Percentiles rank a stretch among this genome's conserved stretches.
Conservation (phyloP, 2,797 vertebrate genomes). For the Sebastes oblongus region DNA sequence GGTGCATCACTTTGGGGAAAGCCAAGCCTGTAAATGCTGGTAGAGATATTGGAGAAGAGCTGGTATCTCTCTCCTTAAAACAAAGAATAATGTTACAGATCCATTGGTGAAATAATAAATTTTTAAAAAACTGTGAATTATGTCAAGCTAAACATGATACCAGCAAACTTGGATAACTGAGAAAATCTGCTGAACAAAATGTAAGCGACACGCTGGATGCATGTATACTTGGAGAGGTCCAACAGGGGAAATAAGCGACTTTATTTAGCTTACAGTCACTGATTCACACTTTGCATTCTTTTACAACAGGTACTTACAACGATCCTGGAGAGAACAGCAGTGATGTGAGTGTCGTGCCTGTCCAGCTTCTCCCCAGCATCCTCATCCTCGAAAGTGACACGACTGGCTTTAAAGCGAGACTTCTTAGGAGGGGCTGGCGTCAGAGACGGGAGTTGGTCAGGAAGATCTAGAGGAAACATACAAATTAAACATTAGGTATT, state of each 20-base stretch:
- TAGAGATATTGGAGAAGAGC: slow-evolving; percentile 81
- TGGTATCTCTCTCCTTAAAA: slow-evolving; percentile 91
- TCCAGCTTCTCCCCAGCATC: slow-evolving; percentile 87
- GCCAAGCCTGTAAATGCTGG: slow-evolving; percentile 86
- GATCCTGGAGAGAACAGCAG: slow-evolving; percentile 92
- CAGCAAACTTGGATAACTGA: background rate
- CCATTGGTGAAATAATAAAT: background rate
- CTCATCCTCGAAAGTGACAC: slow-evolving; percentile 84
- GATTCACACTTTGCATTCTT: background rate
- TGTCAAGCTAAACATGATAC: background rate
- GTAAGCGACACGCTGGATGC: background rate
- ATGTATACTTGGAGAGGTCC: background rate
- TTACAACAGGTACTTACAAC: slow-evolving; percentile 83
- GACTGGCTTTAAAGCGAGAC: slow-evolving; percentile 84
- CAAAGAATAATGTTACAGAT: slow-evolving; percentile 19
- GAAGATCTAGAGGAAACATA: slow-evolving; percentile 80
- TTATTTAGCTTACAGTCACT: background rate
- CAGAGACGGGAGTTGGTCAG: slow-evolving; percentile 88
- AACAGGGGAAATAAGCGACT: background rate
- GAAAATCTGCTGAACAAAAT: background rate
- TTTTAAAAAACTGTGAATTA: background rate
- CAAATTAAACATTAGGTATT: background rate
- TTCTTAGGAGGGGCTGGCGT: slow-evolving; percentile 92
- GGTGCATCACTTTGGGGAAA: slow-evolving; percentile 91
- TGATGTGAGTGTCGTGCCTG: slow-evolving; percentile 90